Evolutionary conservation across 1,140 invertebrate genomes (phyloP), one percentile per base, ranked within the genome.

Genomic region (Ctenoplectra terminalis): DNA sequence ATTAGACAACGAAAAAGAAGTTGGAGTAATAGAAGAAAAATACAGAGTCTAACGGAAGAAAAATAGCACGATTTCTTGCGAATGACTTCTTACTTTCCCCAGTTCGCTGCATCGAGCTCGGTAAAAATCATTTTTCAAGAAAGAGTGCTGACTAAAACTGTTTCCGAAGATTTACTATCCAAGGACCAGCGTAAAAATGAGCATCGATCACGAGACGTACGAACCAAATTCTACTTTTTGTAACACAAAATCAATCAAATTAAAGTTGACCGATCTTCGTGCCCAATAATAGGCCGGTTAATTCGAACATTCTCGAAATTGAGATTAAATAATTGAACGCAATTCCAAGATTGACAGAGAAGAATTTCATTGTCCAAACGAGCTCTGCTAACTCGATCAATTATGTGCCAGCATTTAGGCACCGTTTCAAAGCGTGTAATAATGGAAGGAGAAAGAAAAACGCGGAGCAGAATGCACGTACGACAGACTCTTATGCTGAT

Each of bases 401-500:
- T 29, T 37, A 20, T 26, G 34, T 69, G 23, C 6, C 37, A 54
- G 54, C 67, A 17, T 71, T 73, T 69, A 66, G 46, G 7, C 52
- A 56, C 70, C 20, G 29, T 64, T 63, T 31, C 58, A 58, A 67
- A 11, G 3, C 20, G 4, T 17, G 13, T 26, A 29, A 66, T 31
- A 40, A 37, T 17, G 31, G 8, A 9, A 23, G 4, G 26, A 11
- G 60, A 69, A n/a, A 52, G 15, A 71, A 56, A 40, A 58, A 31
- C 0, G 43, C 11, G 37, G 43, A 0, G 11, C 13, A 23, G 17
- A 17, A 37, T 20, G 23, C 64, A 64, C 52, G 73, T 67, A 56
- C 26, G 43, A 20, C 43, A 67, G 60, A 82, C 77, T 83, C 82
- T 60, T 75, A 72, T 75, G 72, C 61, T 66, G 64, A 84, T 78